Evolutionary conservation across 2,113 vertebrate species (phyloP).

Genomic region (Himantopus leucocephalus): DNA sequence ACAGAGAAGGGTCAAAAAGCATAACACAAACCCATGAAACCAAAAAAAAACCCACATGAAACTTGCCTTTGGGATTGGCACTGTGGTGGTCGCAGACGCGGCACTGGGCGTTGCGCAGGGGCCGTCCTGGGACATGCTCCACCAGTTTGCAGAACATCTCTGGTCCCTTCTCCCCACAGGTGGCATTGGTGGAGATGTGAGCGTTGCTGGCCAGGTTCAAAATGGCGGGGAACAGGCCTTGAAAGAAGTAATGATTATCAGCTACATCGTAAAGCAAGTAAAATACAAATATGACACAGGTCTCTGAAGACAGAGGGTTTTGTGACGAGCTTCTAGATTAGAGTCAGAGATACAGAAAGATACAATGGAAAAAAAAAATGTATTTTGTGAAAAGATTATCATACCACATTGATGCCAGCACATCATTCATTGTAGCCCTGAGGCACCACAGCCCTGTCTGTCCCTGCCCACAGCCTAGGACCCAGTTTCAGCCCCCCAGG

Average conservation of each 20-base stretch:
- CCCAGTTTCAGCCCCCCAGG: not conserved
- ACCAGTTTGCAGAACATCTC: constrained; percentile 97
- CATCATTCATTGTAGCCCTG: rapidly evolving
- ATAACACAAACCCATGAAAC: not conserved
- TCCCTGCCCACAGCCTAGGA: not conserved
- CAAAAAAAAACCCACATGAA: too few species aligned
- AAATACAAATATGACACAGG: not conserved
- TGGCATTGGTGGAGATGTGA: constrained; percentile 88
- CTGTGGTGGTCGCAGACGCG: constrained; percentile 84
- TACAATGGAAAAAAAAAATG: not conserved
- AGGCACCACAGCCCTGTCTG: not conserved
- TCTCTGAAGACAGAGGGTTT: not conserved
- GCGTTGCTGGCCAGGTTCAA: constrained; percentile 92
- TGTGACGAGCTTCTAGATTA: not conserved
- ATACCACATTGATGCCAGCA: not conserved
- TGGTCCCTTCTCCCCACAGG: constrained; percentile 86
- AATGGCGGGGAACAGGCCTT: constrained; percentile 95
- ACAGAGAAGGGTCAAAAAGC: not conserved
- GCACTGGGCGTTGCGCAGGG: constrained; percentile 88
- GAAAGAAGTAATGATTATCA: not conserved
- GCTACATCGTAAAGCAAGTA: not conserved
- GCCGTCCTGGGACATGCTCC: constrained; percentile 89
- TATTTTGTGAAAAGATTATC: not conserved
- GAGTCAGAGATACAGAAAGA: not conserved
- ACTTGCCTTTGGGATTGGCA: constrained; percentile 83